These are phyloP conservation scores for Tenthredo livida DNA, from an alignment of 2,888 invertebrate genomes.

Conservation along the genomic window DNA sequence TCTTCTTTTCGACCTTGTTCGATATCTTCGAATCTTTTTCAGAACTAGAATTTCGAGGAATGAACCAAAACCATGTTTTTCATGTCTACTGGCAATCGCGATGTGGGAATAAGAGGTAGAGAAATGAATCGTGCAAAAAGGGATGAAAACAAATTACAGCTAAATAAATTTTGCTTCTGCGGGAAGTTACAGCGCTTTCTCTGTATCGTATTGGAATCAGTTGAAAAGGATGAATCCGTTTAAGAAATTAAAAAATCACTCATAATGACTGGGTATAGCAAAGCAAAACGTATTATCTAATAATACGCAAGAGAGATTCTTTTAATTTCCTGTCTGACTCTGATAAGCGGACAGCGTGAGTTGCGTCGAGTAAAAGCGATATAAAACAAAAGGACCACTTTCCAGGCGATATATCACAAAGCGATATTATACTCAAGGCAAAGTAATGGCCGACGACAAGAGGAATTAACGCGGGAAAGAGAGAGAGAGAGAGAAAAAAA, in stretches of 20 bases:
- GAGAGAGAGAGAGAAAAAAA: not conserved
- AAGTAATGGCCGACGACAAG: not conserved
- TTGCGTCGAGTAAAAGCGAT: not conserved
- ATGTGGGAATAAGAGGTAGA: not conserved
- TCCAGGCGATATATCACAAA: not conserved
- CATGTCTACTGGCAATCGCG: not conserved
- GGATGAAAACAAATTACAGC: not conserved
- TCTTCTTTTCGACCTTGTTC: not conserved
- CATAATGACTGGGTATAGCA: not conserved
- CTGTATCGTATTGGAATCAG: not conserved
- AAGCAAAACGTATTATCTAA: not conserved
- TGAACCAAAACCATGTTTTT: not conserved
- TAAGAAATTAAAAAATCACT: not conserved
- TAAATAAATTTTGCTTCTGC: not conserved
- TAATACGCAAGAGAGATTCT: not conserved
- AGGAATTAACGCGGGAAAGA: not conserved
- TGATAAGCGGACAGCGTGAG: not conserved
- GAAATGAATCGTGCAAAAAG: not conserved
- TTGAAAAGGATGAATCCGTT: not conserved
- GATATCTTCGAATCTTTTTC: not conserved
- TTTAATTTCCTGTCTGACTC: constrained; percentile 3
- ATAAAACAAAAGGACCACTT: constrained; percentile 3
- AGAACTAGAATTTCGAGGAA: not conserved
- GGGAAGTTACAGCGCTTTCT: not conserved
- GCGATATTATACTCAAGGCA: constrained; percentile 3